phyloP scores from a whole-genome alignment of 2,113 vertebrate genomes.

The Perognathus longimembris region DNA sequence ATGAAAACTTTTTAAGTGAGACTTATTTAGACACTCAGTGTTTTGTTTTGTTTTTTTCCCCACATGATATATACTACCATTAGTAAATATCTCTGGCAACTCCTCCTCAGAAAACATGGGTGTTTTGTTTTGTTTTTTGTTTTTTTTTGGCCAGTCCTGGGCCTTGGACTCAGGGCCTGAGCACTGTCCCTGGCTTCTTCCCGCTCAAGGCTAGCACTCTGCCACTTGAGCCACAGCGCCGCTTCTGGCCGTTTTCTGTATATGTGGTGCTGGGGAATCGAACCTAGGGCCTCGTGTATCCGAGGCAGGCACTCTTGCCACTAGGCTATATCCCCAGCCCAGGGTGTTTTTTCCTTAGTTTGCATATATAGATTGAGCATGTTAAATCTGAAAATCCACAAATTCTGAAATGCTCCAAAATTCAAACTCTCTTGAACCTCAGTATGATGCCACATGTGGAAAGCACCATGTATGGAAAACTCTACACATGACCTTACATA shows the following conservation, averaged over 20 bases:
- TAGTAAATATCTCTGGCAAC: neutral
- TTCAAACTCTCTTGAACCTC: neutral
- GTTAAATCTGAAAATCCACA: neutral
- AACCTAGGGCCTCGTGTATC: too few species aligned
- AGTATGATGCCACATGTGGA: neutral
- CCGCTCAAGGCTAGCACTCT: too few species aligned
- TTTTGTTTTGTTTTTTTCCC: too few species aligned
- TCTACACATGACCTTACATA: neutral
- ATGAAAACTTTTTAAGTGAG: conserved; percentile 1
- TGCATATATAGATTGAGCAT: neutral
- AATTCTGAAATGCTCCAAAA: neutral
- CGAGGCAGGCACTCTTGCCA: too few species aligned
- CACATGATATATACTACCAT: neutral
- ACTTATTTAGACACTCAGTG: neutral
- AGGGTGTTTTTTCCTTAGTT: conserved; percentile 35
- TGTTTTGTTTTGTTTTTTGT: too few species aligned
- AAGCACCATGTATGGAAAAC: neutral
- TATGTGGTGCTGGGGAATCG: too few species aligned
- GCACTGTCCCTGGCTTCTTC: too few species aligned
- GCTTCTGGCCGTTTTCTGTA: too few species aligned
- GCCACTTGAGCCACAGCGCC: too few species aligned
- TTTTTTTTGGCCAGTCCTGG: too few species aligned
- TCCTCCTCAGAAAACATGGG: neutral
- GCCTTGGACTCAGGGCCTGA: too few species aligned
- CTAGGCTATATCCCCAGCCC: too few species aligned